Base-by-base conservation (phyloP, 2,888 invertebrate species). In the Platycheirus rosarum region DNA sequence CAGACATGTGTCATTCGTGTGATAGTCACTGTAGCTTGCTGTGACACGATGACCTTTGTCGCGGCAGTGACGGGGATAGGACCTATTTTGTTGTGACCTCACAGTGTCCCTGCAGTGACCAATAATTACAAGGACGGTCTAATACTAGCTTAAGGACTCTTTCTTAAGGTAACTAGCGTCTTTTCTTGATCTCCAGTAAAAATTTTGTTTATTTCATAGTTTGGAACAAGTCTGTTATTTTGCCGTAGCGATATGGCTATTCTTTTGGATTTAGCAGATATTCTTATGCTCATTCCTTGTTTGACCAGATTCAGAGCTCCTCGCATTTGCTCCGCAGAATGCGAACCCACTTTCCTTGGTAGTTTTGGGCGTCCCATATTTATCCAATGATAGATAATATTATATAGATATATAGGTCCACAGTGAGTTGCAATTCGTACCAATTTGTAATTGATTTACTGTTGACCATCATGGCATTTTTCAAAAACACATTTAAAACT, bases 291-390 rank as follows among this genome's bases (percentile, higher is more conserved):
- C 23, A n/a, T 48, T 4, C 48, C 48, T 23, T 48, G 1, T 11
- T 48, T 48, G 1, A 23, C 23, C 13, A 48, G n/a, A 48, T 48
- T n/a, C 7, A 48, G n/a, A 48, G 48, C 48, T n/a, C n/a, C 48
- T 48, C n/a, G 48, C 48, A 48, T 48, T 23, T 48, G 48, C 20
- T 48, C 37, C 13, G 37, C 2, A 13, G 37, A 37, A 37, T 37
- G 37, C n/a, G 37, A 2, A 37, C 37, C 37, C 37, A 37, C 37
- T 37, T 37, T 37, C 13, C 37, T 2, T 2, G 2, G 3, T 2
- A 13, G 2, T 13, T 37, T 37, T n/a, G 2, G 2, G 6, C 37
- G n/a, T 37, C 13, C 37, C 37, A 37, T 37, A 37, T 37, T n/a
- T 2, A 37, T 4, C 37, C 13, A n/a, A 8, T 3, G 2, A 37